Evolutionary conservation across 2,113 vertebrate species (phyloP).

Genomic region (Callopanchax toddi): DNA sequence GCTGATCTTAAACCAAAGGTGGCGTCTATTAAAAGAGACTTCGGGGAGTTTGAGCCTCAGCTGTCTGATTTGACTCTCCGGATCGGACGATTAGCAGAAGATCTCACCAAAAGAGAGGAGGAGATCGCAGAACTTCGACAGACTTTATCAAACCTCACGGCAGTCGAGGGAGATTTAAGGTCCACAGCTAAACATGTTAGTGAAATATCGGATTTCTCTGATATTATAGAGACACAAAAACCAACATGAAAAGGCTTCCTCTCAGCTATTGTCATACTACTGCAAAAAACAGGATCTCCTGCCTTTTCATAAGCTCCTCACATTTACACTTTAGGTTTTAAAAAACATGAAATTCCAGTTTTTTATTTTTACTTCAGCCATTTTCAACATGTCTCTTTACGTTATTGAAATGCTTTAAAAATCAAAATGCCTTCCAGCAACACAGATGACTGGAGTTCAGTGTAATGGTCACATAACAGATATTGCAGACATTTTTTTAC

Average conservation of each 20-base stretch:
- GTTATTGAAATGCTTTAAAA: no score
- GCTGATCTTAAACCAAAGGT: constrained; percentile 92
- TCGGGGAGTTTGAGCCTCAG: constrained; percentile 82
- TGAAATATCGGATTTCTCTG: constrained; percentile 73
- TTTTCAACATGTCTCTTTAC: no score
- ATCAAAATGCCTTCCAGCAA: no score
- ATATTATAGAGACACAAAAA: constrained; percentile 26
- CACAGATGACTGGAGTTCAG: no score
- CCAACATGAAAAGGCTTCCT: constrained; percentile 29
- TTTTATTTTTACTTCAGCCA: no score
- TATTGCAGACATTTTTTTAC: no score
- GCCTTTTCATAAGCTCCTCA: no score
- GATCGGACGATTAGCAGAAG: constrained; percentile 87
- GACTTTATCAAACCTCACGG: constrained; percentile 83
- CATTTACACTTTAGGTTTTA: no score
- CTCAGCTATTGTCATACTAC: constrained; percentile 14
- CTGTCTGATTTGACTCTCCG: constrained; percentile 87
- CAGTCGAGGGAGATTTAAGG: constrained; percentile 75
- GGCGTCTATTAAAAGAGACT: constrained; percentile 85
- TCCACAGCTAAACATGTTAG: constrained; percentile 74
- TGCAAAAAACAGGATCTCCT: constrained; percentile 3
- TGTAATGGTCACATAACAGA: no score
- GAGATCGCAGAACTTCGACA: constrained; percentile 85
- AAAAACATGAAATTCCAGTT: no score
- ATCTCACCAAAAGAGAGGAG: constrained; percentile 80